Percentiles rank a stretch among this genome's conserved stretches.
Conservation (phyloP, 2,888 invertebrate species). For the Vanessa cardui region DNA sequence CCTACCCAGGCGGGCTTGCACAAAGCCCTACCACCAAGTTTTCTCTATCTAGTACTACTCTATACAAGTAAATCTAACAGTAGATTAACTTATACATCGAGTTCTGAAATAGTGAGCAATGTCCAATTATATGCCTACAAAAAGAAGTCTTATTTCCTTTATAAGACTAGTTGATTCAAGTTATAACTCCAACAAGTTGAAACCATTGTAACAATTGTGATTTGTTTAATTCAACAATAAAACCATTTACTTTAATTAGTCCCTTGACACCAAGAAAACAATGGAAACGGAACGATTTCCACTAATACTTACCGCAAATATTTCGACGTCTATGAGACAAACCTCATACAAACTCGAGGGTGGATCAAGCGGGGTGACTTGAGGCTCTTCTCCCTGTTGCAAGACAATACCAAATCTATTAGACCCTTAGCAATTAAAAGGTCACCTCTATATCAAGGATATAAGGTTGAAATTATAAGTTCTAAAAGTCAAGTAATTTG, state of each 20-base stretch:
- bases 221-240: background rate
- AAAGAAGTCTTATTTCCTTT: too few species aligned
- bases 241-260: background rate
- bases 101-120: too few species aligned
- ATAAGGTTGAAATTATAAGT: constrained; percentile 38
- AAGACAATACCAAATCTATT: constrained; percentile 48
- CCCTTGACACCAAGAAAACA: constrained; percentile 32
- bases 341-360: constrained; percentile 65
- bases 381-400: constrained; percentile 68
- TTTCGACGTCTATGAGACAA: constrained; percentile 66
- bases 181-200: too few species aligned
- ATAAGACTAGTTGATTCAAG: too few species aligned
- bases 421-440: constrained; percentile 31
- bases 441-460: constrained; percentile 14
- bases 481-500: constrained; percentile 12
- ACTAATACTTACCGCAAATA: constrained; percentile 75
- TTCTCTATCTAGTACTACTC: too few species aligned
- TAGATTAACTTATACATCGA: too few species aligned
- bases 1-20: too few species aligned
- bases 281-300: constrained; percentile 44
- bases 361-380: constrained; percentile 63
- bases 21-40: too few species aligned
- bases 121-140: too few species aligned
- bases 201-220: too few species aligned
- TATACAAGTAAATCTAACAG: too few species aligned